Conservation (phyloP, 1,140 invertebrate species). For the Bombus terrestris region DNA sequence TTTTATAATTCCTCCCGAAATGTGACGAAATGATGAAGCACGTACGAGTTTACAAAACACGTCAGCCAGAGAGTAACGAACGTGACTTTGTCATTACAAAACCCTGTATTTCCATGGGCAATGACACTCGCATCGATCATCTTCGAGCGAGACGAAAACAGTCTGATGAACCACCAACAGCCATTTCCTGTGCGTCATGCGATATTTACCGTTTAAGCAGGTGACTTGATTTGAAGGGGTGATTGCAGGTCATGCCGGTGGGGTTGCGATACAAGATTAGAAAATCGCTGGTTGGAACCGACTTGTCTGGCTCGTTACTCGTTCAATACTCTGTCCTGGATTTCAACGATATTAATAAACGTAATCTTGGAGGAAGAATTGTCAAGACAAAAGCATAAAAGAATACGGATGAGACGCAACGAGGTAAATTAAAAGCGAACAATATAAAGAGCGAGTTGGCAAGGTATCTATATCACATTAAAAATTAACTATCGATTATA, state of each 20-base stretch:
- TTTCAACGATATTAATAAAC: neutral
- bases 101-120: neutral
- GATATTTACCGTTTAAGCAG: constrained; percentile 72
- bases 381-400: neutral
- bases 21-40: constrained; percentile 8
- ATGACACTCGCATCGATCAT: constrained; percentile 47
- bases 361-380: too few species aligned
- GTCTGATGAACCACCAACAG: constrained; percentile 60
- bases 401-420: neutral
- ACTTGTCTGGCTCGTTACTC: neutral
- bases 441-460: neutral
- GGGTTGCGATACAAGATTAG: constrained; percentile 48
- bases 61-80: constrained; percentile 5
- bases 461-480: neutral
- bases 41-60: neutral
- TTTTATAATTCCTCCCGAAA: neutral
- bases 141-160: constrained; percentile 46
- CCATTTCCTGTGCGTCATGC: constrained; percentile 71
- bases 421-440: neutral
- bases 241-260: constrained; percentile 62
- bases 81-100: constrained; percentile 47
- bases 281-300: constrained; percentile 15
- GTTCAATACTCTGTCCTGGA: neutral
- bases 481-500: constrained; percentile 19
- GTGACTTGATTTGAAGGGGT: constrained; percentile 67